These are phyloP conservation scores for Cyrtonyx montezumae DNA, from an alignment of 2,113 vertebrate genomes.

Conservation along the genomic window DNA sequence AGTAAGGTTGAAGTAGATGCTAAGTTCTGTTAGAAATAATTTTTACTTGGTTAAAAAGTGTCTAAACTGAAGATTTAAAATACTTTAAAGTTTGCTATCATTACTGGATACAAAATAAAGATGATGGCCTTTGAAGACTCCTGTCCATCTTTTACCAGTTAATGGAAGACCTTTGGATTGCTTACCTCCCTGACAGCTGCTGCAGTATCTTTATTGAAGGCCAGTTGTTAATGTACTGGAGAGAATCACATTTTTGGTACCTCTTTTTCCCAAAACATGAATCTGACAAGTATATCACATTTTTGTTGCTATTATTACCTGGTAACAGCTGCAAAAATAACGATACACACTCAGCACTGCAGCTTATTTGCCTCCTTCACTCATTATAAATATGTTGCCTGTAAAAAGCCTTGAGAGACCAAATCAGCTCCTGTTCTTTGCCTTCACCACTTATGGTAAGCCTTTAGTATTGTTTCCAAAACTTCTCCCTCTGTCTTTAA, in stretches of 20 bases:
- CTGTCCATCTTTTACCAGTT: not conserved
- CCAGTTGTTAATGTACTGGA: not conserved
- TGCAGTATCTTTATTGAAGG: not conserved
- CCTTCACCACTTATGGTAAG: not conserved
- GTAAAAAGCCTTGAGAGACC: not conserved
- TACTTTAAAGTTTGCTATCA: not conserved
- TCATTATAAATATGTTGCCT: not conserved
- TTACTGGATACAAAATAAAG: not conserved
- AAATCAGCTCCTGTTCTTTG: not conserved
- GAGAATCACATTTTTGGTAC: not conserved
- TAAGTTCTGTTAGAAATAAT: not conserved
- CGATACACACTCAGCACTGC: accelerated
- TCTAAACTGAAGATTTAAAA: not conserved
- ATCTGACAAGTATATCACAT: not conserved
- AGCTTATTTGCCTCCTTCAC: not conserved
- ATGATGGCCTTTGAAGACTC: not conserved
- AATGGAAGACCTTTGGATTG: not conserved
- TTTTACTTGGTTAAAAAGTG: not conserved
- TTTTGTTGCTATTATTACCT: not conserved
- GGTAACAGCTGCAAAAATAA: not conserved
- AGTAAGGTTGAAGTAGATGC: not conserved
- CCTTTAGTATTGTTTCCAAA: not conserved
- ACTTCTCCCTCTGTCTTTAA: not conserved
- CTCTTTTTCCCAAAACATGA: not conserved
- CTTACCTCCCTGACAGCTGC: not conserved